Conservation (phyloP, 2,888 invertebrate genomes). For the Acanthosoma haemorrhoidale region DNA sequence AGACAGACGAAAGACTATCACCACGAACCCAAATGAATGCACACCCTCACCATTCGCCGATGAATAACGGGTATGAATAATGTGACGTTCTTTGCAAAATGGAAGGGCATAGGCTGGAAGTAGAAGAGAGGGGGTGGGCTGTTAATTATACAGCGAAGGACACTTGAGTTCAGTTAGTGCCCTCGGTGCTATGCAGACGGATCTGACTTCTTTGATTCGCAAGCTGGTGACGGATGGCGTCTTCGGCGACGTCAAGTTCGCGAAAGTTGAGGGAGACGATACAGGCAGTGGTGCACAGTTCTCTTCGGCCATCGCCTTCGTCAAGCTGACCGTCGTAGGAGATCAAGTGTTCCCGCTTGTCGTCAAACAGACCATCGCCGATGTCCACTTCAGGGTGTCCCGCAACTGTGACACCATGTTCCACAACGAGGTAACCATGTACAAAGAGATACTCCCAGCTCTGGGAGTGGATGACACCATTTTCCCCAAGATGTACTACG, state of each 20-base stretch:
- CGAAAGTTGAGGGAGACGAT: background rate
- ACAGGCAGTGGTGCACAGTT: background rate
- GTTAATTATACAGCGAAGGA: too few species aligned
- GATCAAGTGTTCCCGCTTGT: conserved; percentile 27
- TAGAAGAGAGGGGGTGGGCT: too few species aligned
- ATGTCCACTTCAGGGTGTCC: background rate
- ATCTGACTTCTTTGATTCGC: too few species aligned
- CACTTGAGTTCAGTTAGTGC: too few species aligned
- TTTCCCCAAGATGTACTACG: conserved; percentile 38
- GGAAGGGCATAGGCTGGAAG: too few species aligned
- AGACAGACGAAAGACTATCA: too few species aligned
- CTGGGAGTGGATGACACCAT: conserved; percentile 15
- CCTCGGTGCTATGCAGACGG: too few species aligned
- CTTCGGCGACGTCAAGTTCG: background rate
- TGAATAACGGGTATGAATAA: too few species aligned
- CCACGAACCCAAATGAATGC: too few species aligned
- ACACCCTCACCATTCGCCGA: too few species aligned
- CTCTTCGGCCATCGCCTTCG: background rate
- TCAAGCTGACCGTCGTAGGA: background rate
- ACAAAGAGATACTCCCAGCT: conserved; percentile 37
- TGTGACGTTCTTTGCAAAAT: too few species aligned
- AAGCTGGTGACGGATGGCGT: background rate
- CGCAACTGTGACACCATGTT: conserved; percentile 35
- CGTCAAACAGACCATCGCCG: conserved; percentile 30
- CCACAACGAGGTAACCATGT: conserved; percentile 38